A percentile compares a stretch with the other conserved stretches of the same genome.
Conservation (phyloP, 2,888 invertebrate species). For the Volucella zonaria region DNA sequence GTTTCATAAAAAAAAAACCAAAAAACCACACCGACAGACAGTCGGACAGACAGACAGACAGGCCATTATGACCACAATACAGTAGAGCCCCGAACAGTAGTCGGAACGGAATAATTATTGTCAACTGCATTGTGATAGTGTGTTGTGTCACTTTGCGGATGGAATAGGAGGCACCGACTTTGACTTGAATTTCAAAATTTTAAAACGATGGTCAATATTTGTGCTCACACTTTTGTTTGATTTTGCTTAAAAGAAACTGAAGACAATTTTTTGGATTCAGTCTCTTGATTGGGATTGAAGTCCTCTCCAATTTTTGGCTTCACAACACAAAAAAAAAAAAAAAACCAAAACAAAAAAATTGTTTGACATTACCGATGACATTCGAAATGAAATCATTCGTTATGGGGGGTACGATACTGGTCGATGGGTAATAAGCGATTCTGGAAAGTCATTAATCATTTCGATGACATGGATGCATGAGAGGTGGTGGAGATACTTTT, state of each 20-base stretch:
- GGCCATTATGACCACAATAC: conserved; percentile 18
- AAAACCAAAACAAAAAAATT: not conserved
- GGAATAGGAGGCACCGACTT: conserved; percentile 23
- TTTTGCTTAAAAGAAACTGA: conserved; percentile 69
- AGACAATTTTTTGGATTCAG: conserved; percentile 53
- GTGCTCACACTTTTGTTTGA: conserved; percentile 57
- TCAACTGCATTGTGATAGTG: conserved; percentile 68
- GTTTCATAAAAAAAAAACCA: conserved; percentile 38
- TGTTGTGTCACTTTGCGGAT: conserved; percentile 57
- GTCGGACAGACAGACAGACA: conserved; percentile 49
- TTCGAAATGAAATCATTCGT: conserved; percentile 43
- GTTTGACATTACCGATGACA: conserved; percentile 40
- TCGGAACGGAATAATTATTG: conserved; percentile 63
- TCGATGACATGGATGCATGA: not conserved
- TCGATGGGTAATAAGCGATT: conserved; percentile 15
- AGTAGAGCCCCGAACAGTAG: conserved; percentile 39
- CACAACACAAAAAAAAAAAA: not conserved
- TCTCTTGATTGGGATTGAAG: conserved; percentile 7
- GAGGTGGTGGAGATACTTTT: no score
- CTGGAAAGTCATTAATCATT: conserved; percentile 54
- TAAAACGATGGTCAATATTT: conserved; percentile 73
- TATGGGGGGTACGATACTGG: conserved; percentile 28
- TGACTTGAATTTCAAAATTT: conserved; percentile 70
- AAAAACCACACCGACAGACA: conserved; percentile 46
- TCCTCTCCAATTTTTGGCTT: conserved; percentile 4